Evolutionary conservation across 1,140 invertebrate genomes (phyloP), one percentile per base, ranked within the genome.

Genomic region (Ridgeia piscesae): DNA sequence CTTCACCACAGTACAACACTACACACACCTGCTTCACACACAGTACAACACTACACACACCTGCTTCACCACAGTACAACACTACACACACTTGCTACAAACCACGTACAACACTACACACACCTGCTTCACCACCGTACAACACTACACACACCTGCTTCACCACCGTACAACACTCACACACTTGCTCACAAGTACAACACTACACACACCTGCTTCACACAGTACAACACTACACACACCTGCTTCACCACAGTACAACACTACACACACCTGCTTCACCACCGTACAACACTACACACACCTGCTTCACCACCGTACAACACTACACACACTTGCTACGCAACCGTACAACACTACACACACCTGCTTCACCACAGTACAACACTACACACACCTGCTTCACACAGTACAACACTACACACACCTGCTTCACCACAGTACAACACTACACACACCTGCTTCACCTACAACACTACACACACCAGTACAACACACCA

Each of bases 281-380:
- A 6, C 92, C 92, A 33, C 92, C 92, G 50, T 93, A 33, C 11
- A n/a, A n/a, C n/a, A n/a, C n/a, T n/a, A n/a, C n/a, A n/a, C n/a
- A n/a, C n/a, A n/a, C 92, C 91, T 89, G 31, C 34, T 34, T 31
- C 91, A 4, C 92, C 92, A 33, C 92, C 92, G 50, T 93, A 34
- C n/a, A n/a, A 33, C 88, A 11, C 91, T 58, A 35, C 27, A 93
- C 92, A 34, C 27, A 93, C 92, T 88, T 90, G 33, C 35, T 35
- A 48, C 77, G 17, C 92, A 91, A 33, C 92, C 92, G 50, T 93
- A 33, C 11, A n/a, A n/a, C n/a, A n/a, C n/a, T n/a, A n/a, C n/a
- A n/a, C n/a, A n/a, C n/a, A n/a, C 92, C 91, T 89, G 31, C 34
- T 34, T 31, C 91, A 4, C 92, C 92, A 33, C 92, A 91, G 50